Conservation (phyloP, 2,888 invertebrate genomes). For the Drosophila fungiperda region DNA sequence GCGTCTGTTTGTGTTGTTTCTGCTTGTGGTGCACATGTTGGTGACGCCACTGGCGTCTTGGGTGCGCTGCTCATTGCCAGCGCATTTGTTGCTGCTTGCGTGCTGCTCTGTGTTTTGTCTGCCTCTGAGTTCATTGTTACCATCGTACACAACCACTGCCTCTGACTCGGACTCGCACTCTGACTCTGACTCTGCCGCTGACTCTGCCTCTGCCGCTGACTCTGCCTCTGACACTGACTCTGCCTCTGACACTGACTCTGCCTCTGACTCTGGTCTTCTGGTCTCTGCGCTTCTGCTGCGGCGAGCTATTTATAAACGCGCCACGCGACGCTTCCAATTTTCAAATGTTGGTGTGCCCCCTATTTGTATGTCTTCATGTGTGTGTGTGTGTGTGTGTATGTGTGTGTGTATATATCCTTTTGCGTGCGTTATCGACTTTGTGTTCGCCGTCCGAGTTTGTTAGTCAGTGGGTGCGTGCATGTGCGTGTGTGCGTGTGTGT, state of each 20-base stretch:
- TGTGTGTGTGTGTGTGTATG: constrained; percentile 7
- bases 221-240: neutral
- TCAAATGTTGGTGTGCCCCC: constrained; percentile 39
- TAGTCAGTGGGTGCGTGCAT: constrained; percentile 10
- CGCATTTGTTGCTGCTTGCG: constrained; percentile 73
- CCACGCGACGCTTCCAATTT: constrained; percentile 11
- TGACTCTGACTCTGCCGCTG: neutral
- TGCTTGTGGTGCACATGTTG: constrained; percentile 23
- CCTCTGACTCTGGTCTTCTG: constrained; percentile 9
- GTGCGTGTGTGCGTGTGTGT: constrained; percentile 16
- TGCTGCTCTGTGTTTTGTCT: constrained; percentile 83
- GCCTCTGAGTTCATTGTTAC: constrained; percentile 85
- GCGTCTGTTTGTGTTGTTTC: neutral
- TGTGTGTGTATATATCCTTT: constrained; percentile 29
- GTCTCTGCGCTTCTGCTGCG: constrained; percentile 32
- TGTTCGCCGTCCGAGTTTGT: neutral
- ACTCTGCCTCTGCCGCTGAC: neutral
- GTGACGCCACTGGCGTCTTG: constrained; percentile 58
- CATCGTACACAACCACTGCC: constrained; percentile 71
- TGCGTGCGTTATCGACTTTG: constrained; percentile 42
- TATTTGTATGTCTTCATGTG: neutral
- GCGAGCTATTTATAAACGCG: constrained; percentile 48
- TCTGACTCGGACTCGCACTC: neutral
- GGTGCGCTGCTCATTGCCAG: constrained; percentile 67
- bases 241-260: neutral